These are phyloP conservation scores for Rhyacichthys aspro DNA, from an alignment of 2,797 vertebrate species.

Conservation along the genomic window DNA sequence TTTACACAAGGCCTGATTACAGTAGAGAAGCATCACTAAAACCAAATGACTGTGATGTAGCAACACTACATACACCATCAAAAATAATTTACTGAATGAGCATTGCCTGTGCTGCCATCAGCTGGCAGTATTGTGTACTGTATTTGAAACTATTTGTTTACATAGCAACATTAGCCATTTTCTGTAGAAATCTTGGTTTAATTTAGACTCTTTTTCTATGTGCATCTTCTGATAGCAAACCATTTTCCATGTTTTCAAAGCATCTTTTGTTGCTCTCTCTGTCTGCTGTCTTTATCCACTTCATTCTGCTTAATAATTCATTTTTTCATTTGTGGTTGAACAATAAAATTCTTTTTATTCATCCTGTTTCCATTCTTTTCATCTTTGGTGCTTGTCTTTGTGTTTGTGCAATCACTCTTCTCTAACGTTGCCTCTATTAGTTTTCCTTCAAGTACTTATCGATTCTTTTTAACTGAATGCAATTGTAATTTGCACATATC, in stretches of 20 bases:
- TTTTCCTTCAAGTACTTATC: too few species aligned
- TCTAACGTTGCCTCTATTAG: neutral
- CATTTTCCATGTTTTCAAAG: neutral
- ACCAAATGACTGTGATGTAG: too few species aligned
- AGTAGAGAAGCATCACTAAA: too few species aligned
- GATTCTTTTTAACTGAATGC: too few species aligned
- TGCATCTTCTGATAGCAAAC: neutral
- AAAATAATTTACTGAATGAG: neutral
- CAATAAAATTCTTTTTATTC: constrained; percentile 52
- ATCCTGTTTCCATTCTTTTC: constrained; percentile 33
- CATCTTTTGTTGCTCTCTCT: constrained; percentile 4
- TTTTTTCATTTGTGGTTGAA: constrained; percentile 7
- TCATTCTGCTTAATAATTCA: neutral
- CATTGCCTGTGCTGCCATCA: constrained; percentile 47
- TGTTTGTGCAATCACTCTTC: neutral
- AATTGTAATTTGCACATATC: too few species aligned
- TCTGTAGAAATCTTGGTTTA: neutral
- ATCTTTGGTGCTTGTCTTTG: constrained; percentile 8
- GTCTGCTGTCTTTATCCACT: neutral
- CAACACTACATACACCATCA: neutral
- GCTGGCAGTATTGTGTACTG: constrained; percentile 13
- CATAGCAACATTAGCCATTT: constrained; percentile 7
- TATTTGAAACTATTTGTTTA: neutral
- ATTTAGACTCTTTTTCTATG: neutral
- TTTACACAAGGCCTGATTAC: too few species aligned